Evolutionary conservation across 2,113 vertebrate genomes (phyloP), one percentile per base, ranked within the genome.

Genomic region (Mormyrus iriodes): DNA sequence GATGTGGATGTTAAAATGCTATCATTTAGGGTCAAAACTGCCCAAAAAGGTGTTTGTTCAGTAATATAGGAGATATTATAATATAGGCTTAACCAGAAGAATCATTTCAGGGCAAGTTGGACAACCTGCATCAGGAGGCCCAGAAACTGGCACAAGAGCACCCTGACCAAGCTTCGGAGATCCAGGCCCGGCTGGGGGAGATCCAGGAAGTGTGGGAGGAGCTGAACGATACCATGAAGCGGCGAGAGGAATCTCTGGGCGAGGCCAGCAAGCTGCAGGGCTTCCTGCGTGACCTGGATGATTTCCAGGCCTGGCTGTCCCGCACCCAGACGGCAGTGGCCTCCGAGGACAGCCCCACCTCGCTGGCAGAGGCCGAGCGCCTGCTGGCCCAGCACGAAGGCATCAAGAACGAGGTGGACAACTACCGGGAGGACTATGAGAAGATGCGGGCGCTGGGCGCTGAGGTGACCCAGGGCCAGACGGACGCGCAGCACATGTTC

Each of bases 291-390:
- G 97, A 98, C 88, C 92, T 99, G 91, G 97, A 97, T 13, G 97
- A 97, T 42, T 97, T 99, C 92, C 98, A 99, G 94, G 97, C 95
- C 0, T 99, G 98, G 98, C 93, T 99, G 0, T 95, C 97, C 8
- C 97, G 97, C 52, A 97, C 98, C 0, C 97, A 98, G 92, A 97
- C 97, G 0, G 97, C 97, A 0, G 97, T 98, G 52, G 98, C 97
- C 46, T 98, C 97, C 0, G 97, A 97, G 89, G 98, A 99, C 87
- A 96, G 96, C 15, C 98, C 98, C 0, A 97, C 97, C 13, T 97
- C 97, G 0, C 91, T 98, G 88, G 95, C 94, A 0, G 97, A 99
- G 89, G 98, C 98, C 0, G 98, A 99, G 90, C 93, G 93, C 55
- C 94, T 97, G 90, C 94, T 99, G 55, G 94, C 95, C 73, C 98